Base-by-base conservation (phyloP, 2,113 vertebrate genomes). In the Pristiophorus japonicus region DNA sequence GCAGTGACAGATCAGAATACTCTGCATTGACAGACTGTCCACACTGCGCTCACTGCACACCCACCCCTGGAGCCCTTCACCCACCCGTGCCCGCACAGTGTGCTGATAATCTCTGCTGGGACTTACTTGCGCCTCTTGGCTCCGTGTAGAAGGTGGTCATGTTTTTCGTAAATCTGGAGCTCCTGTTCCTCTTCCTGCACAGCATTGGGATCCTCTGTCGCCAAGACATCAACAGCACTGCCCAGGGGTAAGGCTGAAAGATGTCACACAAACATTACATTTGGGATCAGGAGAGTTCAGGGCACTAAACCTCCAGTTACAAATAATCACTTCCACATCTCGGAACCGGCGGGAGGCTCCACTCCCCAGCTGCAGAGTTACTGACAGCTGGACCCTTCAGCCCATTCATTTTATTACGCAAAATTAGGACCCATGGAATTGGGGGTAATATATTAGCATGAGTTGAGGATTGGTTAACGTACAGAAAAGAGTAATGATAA, bases 161-260 rank as follows among this genome's bases (percentile, higher is more conserved):
- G 98, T 66, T 99, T 99, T 97, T 99, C 99, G 0, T 99, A 99
- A 73, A 99, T 97, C 96, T 99, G 98, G 47, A 99, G 97, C 84
- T 99, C 98, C 95, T 98, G 98, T 5, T 98, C 98, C 88, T 99
- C 98, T 51, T 98, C 98, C 4, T 97, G 97, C 0, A 70, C 12
- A 0, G 97, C 96, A 95, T 99, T 97, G 0, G 99, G 99, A 88
- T 99, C 98, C 0, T 99, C 98, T 0, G 99, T 99, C 51, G 99
- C 97, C 97, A 99, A 97, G 51, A 98, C 97, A 42, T 99, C 99
- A 0, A 99, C 98, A 0, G 98, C 88, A 0, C 98, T 99, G 0
- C 99, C 99, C 96, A 99, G 90, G 62, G 98, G 96, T 98, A 99
- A 97, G 3, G 97, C 98, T 99, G 81, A 38, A 84, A 96, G 30